Base-by-base conservation (phyloP, 2,797 vertebrate genomes). In the Leucoraja ocellata region DNA sequence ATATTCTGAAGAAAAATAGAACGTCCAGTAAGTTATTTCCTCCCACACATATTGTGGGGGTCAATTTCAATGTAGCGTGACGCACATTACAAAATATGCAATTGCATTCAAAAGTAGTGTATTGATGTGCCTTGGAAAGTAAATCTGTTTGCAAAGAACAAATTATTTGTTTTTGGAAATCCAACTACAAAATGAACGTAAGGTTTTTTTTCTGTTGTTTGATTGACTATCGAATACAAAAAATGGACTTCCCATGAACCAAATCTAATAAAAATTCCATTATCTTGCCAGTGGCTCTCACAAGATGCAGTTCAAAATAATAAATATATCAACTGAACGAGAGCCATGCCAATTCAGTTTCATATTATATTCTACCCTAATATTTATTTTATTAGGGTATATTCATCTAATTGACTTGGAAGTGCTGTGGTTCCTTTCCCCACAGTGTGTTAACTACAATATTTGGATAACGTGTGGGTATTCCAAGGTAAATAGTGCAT, bases 231-330 rank as follows among this genome's bases (percentile, higher is more conserved):
- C 32, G 32, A 32, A 74, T 4, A 1, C 39, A 92, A 74, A 71
- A 76, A 54, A 13, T 92, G 71, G 23, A 74, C 36, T 74, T 23
- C 36, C 23, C 46, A 23, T 92, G 90, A 90, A 90, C 28, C 54
- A 84, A 36, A 73, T 74, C 36, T 46, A 74, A 92, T 74, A 54
- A 54, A n/a, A 74, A 25, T 14, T 54, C 68, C 90, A 46, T 74
- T 92, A 54, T 92, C 23, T 92, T 92, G 65, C 71, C 65, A 88
- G 86, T 39, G 63, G 86, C 32, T 54, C 39, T 28, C 90, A 76
- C 39, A 91, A 36, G 39, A 32, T 91, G 39, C 14, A 16, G 54
- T 28, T 91, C 39, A 76, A 92, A 92, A 25, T 36, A 76, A 54
- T 54, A 9, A 46, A 14, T 46, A 32, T 54, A 36, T 92, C 90